Percentiles rank a stretch among this genome's conserved stretches.
These are phyloP conservation scores for Troglohyphantes excavatus DNA, from an alignment of 2,888 invertebrate genomes.

Conservation along the genomic window DNA sequence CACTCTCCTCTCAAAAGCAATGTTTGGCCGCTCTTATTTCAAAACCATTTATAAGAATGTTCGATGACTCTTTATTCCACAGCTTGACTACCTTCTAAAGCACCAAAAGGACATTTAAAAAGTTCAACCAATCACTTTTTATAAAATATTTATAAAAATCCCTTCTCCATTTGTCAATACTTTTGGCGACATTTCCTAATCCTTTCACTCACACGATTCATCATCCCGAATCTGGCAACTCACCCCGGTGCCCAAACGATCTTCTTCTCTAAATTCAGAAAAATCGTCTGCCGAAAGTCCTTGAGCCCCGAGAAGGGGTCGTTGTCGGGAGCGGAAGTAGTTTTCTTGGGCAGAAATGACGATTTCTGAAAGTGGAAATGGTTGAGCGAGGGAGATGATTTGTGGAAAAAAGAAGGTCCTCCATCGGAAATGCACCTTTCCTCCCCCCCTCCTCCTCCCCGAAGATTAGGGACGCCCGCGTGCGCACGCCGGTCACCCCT, in stretches of 20 bases:
- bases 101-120: no score
- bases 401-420: slow-evolving; percentile 39
- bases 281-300: slow-evolving; percentile 47
- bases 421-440: slow-evolving; percentile 70
- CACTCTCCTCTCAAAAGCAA: no score
- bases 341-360: slow-evolving; percentile 66
- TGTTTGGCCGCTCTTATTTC: no score
- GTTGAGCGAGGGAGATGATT: slow-evolving; percentile 70
- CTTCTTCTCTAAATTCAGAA: not conserved
- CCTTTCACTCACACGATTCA: no score
- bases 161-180: no score
- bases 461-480: slow-evolving; percentile 74
- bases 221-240: not conserved
- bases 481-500: slow-evolving; percentile 67
- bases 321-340: slow-evolving; percentile 70
- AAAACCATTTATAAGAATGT: no score
- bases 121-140: no score
- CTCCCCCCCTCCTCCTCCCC: slow-evolving; percentile 57
- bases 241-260: not conserved
- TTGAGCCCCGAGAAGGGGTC: slow-evolving; percentile 54
- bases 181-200: no score
- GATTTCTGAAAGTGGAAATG: slow-evolving; percentile 53
- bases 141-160: not conserved
- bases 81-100: no score
- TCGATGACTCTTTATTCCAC: no score